phyloP scores from a whole-genome alignment of 2,113 vertebrate genomes.

The Oxygymnocypris stewartii region DNA sequence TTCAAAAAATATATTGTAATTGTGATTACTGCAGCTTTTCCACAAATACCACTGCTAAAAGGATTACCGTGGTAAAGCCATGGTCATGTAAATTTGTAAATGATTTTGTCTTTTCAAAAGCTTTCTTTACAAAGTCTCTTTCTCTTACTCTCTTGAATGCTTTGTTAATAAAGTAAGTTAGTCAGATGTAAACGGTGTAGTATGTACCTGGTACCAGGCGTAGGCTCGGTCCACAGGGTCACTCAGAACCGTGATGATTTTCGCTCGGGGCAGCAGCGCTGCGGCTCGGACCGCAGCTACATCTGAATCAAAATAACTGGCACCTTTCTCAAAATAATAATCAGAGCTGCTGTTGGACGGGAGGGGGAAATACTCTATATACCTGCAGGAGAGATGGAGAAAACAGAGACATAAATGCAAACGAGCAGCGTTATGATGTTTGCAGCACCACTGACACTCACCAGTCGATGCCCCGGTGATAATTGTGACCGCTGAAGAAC shows the following conservation, averaged over 20 bases:
- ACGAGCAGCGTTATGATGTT: background rate
- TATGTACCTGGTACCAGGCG: conserved; percentile 95
- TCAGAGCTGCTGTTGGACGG: conserved; percentile 97
- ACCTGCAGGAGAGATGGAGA: conserved; percentile 75
- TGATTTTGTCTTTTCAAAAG: too few relatives aligned
- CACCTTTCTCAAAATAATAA: conserved; percentile 98
- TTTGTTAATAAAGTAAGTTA: too few relatives aligned
- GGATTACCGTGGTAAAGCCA: background rate
- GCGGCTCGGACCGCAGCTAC: conserved; percentile 87
- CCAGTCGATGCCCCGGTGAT: conserved; percentile 98
- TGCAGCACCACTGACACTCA: conserved; percentile 58
- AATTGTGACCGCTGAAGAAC: conserved; percentile 98
- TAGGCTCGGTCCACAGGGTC: conserved; percentile 94
- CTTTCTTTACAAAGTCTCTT: too few relatives aligned
- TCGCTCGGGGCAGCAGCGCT: conserved; percentile 89
- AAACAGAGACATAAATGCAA: conserved; percentile 37
- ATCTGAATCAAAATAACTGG: conserved; percentile 98
- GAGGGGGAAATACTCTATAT: conserved; percentile 97
- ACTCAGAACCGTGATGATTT: conserved; percentile 95
- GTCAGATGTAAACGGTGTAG: background rate
- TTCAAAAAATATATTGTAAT: background rate
- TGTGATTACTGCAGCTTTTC: background rate
- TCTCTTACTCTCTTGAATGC: background rate
- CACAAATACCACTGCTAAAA: background rate
- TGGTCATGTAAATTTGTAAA: too few relatives aligned